Percentiles rank a stretch among this genome's conserved stretches.
These are phyloP conservation scores for Cladopsammia gracilis DNA, from an alignment of 64 coral and sea anemone genomes.

Conservation along the genomic window DNA sequence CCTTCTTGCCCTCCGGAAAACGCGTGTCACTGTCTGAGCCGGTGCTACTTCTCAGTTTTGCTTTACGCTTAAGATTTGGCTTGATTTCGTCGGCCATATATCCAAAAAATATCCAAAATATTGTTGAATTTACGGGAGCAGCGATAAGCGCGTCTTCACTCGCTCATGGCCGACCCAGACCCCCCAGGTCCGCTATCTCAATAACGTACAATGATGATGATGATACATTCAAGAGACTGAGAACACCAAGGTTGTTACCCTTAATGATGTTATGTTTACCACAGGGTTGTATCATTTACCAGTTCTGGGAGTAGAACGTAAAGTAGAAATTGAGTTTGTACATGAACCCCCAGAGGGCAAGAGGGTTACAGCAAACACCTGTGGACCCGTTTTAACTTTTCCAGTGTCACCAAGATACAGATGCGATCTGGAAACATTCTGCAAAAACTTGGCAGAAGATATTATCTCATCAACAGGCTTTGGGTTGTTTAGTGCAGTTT, in stretches of 20 bases:
- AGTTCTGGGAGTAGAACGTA: slow-evolving; percentile 17
- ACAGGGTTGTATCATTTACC: slow-evolving; percentile 16
- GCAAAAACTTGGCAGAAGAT: not conserved
- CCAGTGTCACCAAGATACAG: slow-evolving; percentile 41
- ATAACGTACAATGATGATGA: not conserved
- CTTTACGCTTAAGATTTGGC: too few species aligned
- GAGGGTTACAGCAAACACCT: slow-evolving; percentile 27
- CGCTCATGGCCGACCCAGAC: too few species aligned
- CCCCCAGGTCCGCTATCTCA: too few species aligned
- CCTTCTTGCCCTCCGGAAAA: too few species aligned
- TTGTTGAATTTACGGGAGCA: too few species aligned
- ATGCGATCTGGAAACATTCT: slow-evolving; percentile 1
- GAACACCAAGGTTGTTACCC: not conserved
- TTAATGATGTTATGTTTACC: slow-evolving; percentile 7
- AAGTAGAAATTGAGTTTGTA: slow-evolving; percentile 19
- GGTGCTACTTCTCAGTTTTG: too few species aligned
- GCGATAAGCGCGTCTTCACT: too few species aligned
- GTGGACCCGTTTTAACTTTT: slow-evolving; percentile 22
- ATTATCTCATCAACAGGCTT: not conserved
- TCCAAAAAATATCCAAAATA: too few species aligned
- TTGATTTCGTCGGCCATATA: too few species aligned
- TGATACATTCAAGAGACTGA: slow-evolving; percentile 12
- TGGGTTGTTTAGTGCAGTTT: not conserved
- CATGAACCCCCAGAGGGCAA: slow-evolving; percentile 5
- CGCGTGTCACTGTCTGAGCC: too few species aligned